Conservation (phyloP, 2,888 invertebrate species). For the Sicus ferrugineus region DNA sequence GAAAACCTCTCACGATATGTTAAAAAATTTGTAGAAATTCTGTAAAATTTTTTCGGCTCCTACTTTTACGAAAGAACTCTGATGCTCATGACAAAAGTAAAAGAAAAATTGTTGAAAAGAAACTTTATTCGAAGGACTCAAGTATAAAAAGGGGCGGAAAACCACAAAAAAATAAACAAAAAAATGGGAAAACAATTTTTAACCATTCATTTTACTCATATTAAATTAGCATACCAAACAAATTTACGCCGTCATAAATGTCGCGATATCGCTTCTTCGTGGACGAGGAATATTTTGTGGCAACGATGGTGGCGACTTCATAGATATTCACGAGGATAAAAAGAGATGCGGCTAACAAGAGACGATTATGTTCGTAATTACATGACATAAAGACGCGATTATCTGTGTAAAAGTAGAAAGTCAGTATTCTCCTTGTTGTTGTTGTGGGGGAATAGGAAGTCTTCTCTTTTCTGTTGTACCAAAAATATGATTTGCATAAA, state of each 20-base stretch:
- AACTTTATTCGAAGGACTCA: not conserved
- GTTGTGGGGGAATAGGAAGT: not conserved
- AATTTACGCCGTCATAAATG: constrained; percentile 45
- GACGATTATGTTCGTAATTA: constrained; percentile 62
- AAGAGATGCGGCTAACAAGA: constrained; percentile 45
- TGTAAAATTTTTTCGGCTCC: not conserved
- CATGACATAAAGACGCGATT: constrained; percentile 58
- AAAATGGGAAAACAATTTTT: not conserved
- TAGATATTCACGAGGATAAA: constrained; percentile 30
- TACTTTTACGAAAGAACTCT: not conserved
- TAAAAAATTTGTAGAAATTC: not conserved
- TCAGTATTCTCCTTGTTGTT: not conserved
- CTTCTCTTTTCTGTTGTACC: not conserved
- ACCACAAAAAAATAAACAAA: not conserved
- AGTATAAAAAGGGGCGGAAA: too few relatives aligned
- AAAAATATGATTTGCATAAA: constrained; percentile 45
- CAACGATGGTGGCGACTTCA: constrained; percentile 29
- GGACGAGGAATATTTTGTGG: too few relatives aligned
- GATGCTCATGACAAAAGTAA: not conserved
- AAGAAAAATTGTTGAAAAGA: not conserved
- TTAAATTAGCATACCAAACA: constrained; percentile 53
- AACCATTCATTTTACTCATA: not conserved
- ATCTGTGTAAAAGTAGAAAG: constrained; percentile 40
- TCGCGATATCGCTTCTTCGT: constrained; percentile 26
- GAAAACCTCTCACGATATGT: too few relatives aligned